Conservation (phyloP, 2,113 vertebrate species). For the Miniopterus natalensis region DNA sequence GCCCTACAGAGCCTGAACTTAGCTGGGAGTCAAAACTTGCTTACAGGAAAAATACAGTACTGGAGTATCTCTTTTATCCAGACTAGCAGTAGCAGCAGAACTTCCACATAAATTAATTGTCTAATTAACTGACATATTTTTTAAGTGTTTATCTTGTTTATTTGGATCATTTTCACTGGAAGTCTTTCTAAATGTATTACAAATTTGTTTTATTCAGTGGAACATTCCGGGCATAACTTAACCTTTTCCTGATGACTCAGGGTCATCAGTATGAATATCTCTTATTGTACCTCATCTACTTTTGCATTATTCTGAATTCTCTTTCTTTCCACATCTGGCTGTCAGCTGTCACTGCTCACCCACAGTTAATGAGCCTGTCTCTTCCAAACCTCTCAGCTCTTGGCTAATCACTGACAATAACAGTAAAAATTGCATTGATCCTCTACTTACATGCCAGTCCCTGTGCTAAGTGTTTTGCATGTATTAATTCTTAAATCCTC, state of each 20-base stretch:
- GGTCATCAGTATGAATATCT: constrained; percentile 75
- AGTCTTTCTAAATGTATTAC: constrained; percentile 45
- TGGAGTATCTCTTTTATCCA: not conserved
- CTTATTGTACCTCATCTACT: constrained; percentile 65
- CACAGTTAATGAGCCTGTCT: constrained; percentile 74
- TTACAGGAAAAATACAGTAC: not conserved
- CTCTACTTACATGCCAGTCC: constrained; percentile 43
- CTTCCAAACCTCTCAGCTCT: constrained; percentile 67
- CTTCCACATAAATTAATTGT: constrained; percentile 52
- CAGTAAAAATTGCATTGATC: constrained; percentile 72
- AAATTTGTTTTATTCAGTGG: constrained; percentile 59
- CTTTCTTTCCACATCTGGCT: constrained; percentile 80
- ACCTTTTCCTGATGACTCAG: constrained; percentile 70
- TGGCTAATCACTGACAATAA: constrained; percentile 74
- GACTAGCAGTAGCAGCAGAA: constrained; percentile 14
- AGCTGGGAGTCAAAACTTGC: not conserved
- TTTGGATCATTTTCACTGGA: constrained; percentile 26
- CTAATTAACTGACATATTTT: constrained; percentile 46
- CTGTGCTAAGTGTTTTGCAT: constrained; percentile 70
- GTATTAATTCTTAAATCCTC: constrained; percentile 77
- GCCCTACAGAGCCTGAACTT: not conserved
- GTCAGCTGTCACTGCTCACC: constrained; percentile 75
- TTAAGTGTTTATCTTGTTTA: constrained; percentile 56
- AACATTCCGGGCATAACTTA: constrained; percentile 72
- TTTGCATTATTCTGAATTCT: constrained; percentile 75